These are phyloP conservation scores for Monoplex corrugatus DNA, from an alignment of 2,888 invertebrate genomes.

Conservation along the genomic window DNA sequence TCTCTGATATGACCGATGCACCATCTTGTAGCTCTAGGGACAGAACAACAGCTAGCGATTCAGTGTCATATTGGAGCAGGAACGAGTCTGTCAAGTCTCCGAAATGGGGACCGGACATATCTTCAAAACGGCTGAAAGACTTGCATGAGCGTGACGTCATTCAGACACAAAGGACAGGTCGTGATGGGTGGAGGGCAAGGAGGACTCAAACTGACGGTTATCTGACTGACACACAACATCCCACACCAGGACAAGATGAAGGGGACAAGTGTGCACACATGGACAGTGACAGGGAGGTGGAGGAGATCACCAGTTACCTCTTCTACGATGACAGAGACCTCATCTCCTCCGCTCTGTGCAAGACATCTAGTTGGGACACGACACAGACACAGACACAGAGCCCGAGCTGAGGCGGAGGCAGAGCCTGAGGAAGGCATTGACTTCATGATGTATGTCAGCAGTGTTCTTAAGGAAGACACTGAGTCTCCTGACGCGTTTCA, in stretches of 20 bases:
- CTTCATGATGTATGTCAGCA: no score
- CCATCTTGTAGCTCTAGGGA: neutral
- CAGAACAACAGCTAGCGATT: neutral
- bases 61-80: neutral
- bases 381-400: neutral
- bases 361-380: neutral
- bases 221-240: neutral
- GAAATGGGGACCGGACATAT: no score
- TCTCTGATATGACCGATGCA: no score
- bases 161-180: neutral
- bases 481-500: no score
- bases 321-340: constrained; percentile 16
- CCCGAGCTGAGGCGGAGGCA: no score
- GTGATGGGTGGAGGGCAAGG: neutral
- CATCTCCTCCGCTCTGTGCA: neutral
- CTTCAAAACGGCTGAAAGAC: no score
- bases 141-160: neutral
- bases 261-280: neutral
- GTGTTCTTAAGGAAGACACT: no score
- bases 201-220: neutral
- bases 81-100: neutral
- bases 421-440: no score
- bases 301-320: neutral
- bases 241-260: neutral
- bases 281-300: neutral